Evolutionary conservation across 23 tunicate genomes (phyloP).

Genomic region (Botrylloides violaceus): DNA sequence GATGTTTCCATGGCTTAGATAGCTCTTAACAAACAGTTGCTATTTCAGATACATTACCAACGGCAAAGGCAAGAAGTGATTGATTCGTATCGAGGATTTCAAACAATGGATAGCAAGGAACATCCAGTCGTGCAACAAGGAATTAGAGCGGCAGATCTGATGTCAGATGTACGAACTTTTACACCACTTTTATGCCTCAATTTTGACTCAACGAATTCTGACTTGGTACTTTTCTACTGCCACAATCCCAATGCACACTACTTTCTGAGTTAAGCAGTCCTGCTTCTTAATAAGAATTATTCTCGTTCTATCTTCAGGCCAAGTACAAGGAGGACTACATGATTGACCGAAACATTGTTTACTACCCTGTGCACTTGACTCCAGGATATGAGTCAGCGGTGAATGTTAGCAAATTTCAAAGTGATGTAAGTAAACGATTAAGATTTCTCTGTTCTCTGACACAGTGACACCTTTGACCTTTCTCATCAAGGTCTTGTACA

Average conservation of each 20-base stretch:
- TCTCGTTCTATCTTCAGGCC: conserved; percentile 16
- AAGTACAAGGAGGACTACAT: conserved; percentile 95
- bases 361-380: conserved; percentile 90
- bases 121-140: conserved; percentile 55
- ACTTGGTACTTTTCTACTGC: too few species aligned
- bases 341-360: conserved; percentile 59
- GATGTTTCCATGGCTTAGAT: background rate
- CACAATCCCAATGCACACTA: too few species aligned
- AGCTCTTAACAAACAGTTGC: background rate
- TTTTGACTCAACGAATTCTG: too few species aligned
- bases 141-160: conserved; percentile 33
- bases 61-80: conserved; percentile 50
- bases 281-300: background rate
- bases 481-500: conserved; percentile 44
- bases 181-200: too few species aligned
- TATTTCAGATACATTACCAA: conserved; percentile 34
- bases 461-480: too few species aligned
- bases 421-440: conserved; percentile 54
- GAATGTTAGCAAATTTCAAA: conserved; percentile 49
- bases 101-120: conserved; percentile 40
- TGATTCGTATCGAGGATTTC: conserved; percentile 42
- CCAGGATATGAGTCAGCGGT: conserved; percentile 87
- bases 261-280: too few species aligned
- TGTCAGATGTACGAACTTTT: conserved; percentile 55
- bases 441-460: background rate